Conservation (phyloP, 2,113 vertebrate genomes). For the Corydoras sp. region DNA sequence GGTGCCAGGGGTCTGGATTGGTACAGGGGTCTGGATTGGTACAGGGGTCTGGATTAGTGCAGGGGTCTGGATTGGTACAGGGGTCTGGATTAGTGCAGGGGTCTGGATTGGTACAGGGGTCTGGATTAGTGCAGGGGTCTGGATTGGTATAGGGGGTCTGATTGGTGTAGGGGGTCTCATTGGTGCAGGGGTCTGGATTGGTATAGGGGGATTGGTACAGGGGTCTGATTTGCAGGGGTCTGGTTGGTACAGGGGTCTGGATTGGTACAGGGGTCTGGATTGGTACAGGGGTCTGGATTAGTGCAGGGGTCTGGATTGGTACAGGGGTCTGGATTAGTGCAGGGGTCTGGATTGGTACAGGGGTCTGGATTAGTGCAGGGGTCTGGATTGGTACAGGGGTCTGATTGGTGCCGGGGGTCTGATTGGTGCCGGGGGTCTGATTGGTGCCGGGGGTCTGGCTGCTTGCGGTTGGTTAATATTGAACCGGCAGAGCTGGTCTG, state of each 20-base stretch:
- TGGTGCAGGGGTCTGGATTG: conserved; percentile 7
- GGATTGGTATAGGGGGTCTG: not conserved
- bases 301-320: not conserved
- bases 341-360: too few relatives aligned
- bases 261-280: conserved; percentile 9
- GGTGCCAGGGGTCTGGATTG: too few relatives aligned
- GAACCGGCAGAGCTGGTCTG: conserved; percentile 21
- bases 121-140: conserved; percentile 7
- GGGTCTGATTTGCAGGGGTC: not conserved
- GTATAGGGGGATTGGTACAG: too few relatives aligned
- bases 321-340: too few relatives aligned
- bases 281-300: too few relatives aligned
- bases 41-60: too few relatives aligned
- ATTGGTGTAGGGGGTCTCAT: too few relatives aligned
- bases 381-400: too few relatives aligned
- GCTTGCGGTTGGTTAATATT: conserved; percentile 29
- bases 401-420: too few relatives aligned
- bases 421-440: too few relatives aligned
- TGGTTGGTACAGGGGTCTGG: conserved; percentile 14
- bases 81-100: not conserved
- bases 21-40: too few relatives aligned
- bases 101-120: conserved; percentile 28
- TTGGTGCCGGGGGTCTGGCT: not conserved
- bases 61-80: too few relatives aligned
- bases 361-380: not conserved